Evolutionary conservation across 2,113 vertebrate species (phyloP), one percentile per base, ranked within the genome.

Genomic region (Clarias macrocephalus): DNA sequence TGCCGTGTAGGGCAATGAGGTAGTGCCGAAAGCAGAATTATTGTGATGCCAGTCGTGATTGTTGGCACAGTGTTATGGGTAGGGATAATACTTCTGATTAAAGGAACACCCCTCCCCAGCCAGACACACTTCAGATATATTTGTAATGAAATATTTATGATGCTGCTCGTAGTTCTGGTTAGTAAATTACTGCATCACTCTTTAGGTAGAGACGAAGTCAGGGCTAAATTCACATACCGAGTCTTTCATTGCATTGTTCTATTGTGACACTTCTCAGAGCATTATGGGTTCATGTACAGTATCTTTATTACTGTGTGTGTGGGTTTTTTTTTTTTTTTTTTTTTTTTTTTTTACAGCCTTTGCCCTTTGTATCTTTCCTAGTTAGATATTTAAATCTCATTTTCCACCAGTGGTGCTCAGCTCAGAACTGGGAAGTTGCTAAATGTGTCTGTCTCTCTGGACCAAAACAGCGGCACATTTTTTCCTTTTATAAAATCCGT

Each of bases 401-500:
- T 81, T 82, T 81, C 33, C 42, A 12, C n/a, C 42, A 9, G 48
- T 28, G 23, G 21, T 42, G 4, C 11, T 54, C 60, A 11, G n/a
- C 28, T 81, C 30, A 25, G 15, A 54, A 57, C 72, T 63, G 72
- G 57, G 80, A 89, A 86, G 72, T 68, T 70, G 59, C 54, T 8
- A 68, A 37, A 30, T 65, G 48, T 83, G 60, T 87, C 81, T 57
- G 12, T 77, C 60, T 76, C 28, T 76, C 75, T 57, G 62, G 75
- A 84, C 56, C 48, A 68, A 48, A 81, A 73, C n/a, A 48, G 65
- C 48, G 57, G 28, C 75, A 89, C 56, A 80, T 86, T 84, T 84
- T 79, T 83, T 63, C 72, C 85, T 23, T 75, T 84, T 15, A 80
- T 86, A 73, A 89, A 89, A 80, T 56, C 66, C 5, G 9, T 23